Percentiles rank a stretch among this genome's conserved stretches.
Evolutionary conservation across 2,888 invertebrate genomes (phyloP).

Genomic region (Dolomedes plantarius): DNA sequence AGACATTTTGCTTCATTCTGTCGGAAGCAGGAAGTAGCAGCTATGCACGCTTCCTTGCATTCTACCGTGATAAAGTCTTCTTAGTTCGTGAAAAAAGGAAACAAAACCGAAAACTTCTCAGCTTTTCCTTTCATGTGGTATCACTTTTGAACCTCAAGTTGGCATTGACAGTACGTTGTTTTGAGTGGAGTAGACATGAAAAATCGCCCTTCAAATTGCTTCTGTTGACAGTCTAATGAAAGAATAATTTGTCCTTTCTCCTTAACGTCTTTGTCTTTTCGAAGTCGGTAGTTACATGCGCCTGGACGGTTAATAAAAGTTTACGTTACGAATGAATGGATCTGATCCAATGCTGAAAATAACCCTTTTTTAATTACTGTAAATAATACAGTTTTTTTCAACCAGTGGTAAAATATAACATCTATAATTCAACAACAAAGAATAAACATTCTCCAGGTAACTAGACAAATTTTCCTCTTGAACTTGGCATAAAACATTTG

Average conservation of each 20-base stretch:
- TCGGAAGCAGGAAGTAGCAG: slow-evolving; percentile 41
- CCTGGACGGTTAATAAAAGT: no score
- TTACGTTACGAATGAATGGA: no score
- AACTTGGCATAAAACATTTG: no score
- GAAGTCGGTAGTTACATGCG: no score
- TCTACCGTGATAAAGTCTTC: slow-evolving; percentile 3
- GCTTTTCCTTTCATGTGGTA: neutral
- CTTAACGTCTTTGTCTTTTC: no score
- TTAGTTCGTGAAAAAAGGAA: slow-evolving; percentile 11
- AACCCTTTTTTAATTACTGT: no score
- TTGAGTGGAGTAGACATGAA: neutral
- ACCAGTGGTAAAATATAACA: no score
- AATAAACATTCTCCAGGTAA: no score
- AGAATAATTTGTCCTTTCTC: neutral
- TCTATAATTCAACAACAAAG: no score
- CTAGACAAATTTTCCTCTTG: no score
- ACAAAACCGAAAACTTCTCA: neutral
- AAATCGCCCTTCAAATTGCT: slow-evolving; percentile 24
- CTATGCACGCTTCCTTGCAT: slow-evolving; percentile 28
- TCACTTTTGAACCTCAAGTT: slow-evolving; percentile 2
- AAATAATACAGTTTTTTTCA: no score
- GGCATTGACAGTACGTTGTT: slow-evolving; percentile 18
- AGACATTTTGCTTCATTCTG: neutral
- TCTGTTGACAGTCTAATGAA: neutral
- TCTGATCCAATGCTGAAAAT: no score